These are phyloP conservation scores for Ernsta delagoae DNA, from an alignment of 2,888 invertebrate species.

Conservation along the genomic window DNA sequence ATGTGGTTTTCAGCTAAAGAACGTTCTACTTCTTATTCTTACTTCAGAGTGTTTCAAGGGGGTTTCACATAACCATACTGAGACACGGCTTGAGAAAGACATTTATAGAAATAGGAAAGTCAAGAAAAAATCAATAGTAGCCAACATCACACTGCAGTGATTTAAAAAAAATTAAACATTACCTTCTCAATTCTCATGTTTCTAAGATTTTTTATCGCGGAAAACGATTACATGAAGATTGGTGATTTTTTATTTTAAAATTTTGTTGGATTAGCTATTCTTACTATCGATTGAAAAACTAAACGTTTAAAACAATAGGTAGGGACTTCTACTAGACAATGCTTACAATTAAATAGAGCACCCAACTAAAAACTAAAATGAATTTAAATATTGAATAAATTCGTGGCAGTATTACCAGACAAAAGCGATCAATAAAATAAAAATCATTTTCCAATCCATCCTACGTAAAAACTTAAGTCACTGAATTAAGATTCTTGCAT, in stretches of 20 bases:
- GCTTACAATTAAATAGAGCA: too few species aligned
- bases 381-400: too few species aligned
- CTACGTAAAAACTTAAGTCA: background rate
- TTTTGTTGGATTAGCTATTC: too few species aligned
- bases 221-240: too few species aligned
- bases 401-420: background rate
- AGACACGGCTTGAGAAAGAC: slow-evolving; percentile 1
- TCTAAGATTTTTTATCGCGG: too few species aligned
- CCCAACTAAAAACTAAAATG: too few species aligned
- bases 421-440: background rate
- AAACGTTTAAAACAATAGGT: too few species aligned
- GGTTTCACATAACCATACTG: background rate
- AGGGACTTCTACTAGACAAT: too few species aligned
- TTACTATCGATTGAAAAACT: too few species aligned
- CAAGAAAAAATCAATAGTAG: slow-evolving; percentile 5
- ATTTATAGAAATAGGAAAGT: slow-evolving; percentile 8
- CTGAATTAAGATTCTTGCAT: background rate
- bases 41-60: background rate
- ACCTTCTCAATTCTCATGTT: too few species aligned
- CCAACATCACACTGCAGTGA: slow-evolving; percentile 15
- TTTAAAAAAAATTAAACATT: background rate
- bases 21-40: slow-evolving; percentile 2
- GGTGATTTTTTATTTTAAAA: too few species aligned
- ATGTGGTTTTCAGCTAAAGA: background rate
- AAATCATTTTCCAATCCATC: too few species aligned